phyloP scores from a whole-genome alignment of 2,113 vertebrate genomes.

The Elaphurus davidianus region DNA sequence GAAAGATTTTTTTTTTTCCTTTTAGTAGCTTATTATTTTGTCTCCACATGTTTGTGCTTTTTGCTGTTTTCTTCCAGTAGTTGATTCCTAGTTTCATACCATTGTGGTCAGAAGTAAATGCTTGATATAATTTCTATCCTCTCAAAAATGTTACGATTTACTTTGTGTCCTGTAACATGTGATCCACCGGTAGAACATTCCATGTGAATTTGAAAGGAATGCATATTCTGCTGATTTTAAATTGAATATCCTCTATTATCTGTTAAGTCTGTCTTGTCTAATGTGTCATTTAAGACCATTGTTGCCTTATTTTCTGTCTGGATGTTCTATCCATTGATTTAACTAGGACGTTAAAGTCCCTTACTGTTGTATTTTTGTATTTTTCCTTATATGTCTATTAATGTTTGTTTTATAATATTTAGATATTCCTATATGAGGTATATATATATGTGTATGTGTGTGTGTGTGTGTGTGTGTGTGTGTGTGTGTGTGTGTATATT shows the following conservation, averaged over 20 bases:
- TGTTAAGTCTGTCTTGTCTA: not conserved
- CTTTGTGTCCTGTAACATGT: not conserved
- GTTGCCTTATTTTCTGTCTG: not conserved
- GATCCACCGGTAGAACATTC: not conserved
- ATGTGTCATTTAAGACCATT: not conserved
- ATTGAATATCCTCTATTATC: not conserved
- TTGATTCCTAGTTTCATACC: not conserved
- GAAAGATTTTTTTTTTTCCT: not conserved
- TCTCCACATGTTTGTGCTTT: not conserved
- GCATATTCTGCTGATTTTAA: not conserved
- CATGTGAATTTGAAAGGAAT: not conserved
- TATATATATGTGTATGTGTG: no score
- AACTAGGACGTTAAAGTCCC: not conserved
- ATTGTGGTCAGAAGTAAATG: not conserved
- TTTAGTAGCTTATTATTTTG: not conserved
- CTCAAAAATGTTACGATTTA: not conserved
- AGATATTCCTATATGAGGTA: no score
- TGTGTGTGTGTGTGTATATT: no score
- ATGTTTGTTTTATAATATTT: not conserved
- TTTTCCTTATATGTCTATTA: not conserved
- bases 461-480: no score
- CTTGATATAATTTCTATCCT: not conserved
- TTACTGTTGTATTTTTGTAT: not conserved
- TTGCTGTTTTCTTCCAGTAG: not conserved
- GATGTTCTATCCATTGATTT: not conserved